Percentiles rank a stretch among this genome's conserved stretches.
Conservation (phyloP, 1,140 invertebrate genomes). For the Conus betulinus region DNA sequence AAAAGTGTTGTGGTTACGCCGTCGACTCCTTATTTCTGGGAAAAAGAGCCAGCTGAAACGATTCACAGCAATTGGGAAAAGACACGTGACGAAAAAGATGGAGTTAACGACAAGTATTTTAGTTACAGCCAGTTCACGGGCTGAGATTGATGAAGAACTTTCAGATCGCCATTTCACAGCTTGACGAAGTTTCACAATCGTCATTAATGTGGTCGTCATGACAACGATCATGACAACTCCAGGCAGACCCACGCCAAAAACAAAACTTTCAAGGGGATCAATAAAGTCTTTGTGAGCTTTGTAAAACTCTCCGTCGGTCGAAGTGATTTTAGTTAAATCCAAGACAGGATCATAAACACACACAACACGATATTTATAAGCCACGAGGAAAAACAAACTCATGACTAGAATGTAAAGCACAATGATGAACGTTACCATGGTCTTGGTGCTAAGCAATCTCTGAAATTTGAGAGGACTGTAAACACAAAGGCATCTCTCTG, state of each 20-base stretch:
- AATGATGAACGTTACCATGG: background rate
- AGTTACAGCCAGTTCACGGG: background rate
- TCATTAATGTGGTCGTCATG: background rate
- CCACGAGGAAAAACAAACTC: background rate
- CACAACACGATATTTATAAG: background rate
- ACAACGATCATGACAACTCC: background rate
- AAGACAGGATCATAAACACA: background rate
- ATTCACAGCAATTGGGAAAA: background rate
- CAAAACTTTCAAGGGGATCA: background rate
- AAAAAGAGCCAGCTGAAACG: background rate
- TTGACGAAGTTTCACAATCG: background rate
- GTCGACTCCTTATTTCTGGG: background rate
- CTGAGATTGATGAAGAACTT: background rate
- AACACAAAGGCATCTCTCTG: constrained; percentile 6
- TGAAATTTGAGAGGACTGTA: background rate
- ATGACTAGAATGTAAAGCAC: background rate
- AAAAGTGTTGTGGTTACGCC: background rate
- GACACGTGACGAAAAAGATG: background rate
- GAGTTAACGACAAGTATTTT: background rate
- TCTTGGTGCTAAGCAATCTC: background rate
- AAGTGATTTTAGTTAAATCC: background rate
- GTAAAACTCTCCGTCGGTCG: background rate
- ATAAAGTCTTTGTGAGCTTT: background rate
- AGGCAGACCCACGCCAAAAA: background rate
- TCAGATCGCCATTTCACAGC: background rate